Evolutionary conservation across 2,797 vertebrate species (phyloP).

Genomic region (Smutsia gigantea): DNA sequence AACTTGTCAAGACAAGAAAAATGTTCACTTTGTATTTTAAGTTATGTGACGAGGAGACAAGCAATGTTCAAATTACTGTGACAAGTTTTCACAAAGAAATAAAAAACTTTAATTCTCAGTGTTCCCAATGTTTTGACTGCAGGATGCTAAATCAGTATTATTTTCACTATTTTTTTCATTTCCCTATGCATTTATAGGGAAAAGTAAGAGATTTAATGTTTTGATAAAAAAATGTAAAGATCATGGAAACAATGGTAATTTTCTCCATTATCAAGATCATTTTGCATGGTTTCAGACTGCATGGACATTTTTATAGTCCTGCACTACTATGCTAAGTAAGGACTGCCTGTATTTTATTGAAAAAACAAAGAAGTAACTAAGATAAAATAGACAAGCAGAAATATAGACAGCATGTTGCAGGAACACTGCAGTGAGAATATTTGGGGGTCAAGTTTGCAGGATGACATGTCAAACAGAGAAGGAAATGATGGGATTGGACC

Average conservation of each 20-base stretch:
- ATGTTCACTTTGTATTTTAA: not conserved
- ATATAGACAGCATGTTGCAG: not conserved
- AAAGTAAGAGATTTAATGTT: conserved; percentile 19
- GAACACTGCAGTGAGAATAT: not conserved
- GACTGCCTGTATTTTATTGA: not conserved
- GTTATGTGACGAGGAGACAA: not conserved
- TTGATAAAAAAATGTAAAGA: not conserved
- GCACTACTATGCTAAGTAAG: not conserved
- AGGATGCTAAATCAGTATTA: not conserved
- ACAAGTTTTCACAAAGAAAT: conserved; percentile 3
- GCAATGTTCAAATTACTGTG: not conserved
- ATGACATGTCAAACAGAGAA: not conserved
- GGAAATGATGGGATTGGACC: not conserved
- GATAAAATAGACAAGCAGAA: not conserved
- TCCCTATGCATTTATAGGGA: not conserved
- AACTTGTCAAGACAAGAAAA: not conserved
- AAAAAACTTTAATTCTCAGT: conserved; percentile 24
- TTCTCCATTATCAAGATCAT: not conserved
- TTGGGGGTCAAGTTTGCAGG: not conserved
- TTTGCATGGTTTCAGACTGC: not conserved
- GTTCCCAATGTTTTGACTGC: not conserved
- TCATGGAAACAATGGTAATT: not conserved
- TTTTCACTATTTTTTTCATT: conserved; percentile 25
- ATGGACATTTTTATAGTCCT: not conserved
- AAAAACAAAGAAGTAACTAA: not conserved